Base-by-base conservation (phyloP, 2,113 vertebrate genomes). In the Vulpes lagopus region DNA sequence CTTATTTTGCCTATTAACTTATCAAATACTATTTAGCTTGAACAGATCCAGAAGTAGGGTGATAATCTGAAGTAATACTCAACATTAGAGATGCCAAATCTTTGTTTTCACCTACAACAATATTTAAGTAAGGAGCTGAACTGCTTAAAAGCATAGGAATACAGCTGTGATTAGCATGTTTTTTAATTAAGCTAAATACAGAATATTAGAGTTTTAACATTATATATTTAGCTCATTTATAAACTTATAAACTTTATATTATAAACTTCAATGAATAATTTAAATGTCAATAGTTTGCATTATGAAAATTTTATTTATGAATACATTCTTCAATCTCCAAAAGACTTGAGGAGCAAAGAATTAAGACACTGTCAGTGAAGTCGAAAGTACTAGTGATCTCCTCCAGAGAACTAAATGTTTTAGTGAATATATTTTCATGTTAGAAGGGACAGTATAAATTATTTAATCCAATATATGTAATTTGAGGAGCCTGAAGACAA, bases 121-220 rank as follows among this genome's bases (percentile, higher is more conserved):
- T 76, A 20, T 73, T 95, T 89, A 35, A 71, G 5, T 76, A 90
- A 93, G 16, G 12, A 51, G 5, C 19, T 67, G 16, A 94, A 12
- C 14, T 35, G 32, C 11, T 64, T 64, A 2, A 64, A 94, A 14
- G 17, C 23, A 57, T 8, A 93, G 2, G 5, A 22, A 60, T 85
- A 43, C 15, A 73, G 15, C 22, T 91, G 55, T 91, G 27, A 92
- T 94, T 76, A 89, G 38, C 32, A 49, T 97, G 3, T 71, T 84
- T 84, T 96, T 97, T 76, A 89, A 93, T 93, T 79, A 59, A 80
- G 59, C 8, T 97, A 97, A 88, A 91, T 97, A 88, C 80, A 81
- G 30, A 96, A 94, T 90, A 90, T 92, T 92, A 95, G 94, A 94
- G 62, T 35, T 90, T 92, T 95, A 95, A 80, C 62, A 22, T 86